Conservation (phyloP, 2,113 vertebrate genomes). For the Drymodes brunneopygia region DNA sequence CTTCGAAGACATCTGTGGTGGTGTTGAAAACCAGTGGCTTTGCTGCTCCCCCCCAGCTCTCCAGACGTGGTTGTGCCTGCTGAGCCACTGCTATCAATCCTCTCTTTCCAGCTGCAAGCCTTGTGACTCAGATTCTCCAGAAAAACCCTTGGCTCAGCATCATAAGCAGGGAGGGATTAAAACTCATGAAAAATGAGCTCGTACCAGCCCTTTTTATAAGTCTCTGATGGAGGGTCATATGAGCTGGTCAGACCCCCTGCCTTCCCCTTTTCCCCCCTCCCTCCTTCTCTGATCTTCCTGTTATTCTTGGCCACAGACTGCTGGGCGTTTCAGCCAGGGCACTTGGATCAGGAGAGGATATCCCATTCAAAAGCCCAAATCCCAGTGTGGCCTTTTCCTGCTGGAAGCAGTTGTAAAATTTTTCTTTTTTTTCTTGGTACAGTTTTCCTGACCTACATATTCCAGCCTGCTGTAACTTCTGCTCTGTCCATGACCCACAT, state of each 20-base stretch:
- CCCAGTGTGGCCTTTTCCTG: conserved; percentile 18
- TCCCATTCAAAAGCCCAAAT: conserved; percentile 40
- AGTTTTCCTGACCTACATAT: conserved; percentile 56
- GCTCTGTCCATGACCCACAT: not conserved
- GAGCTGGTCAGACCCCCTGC: conserved; percentile 12
- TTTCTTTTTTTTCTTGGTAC: not conserved
- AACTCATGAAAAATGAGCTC: conserved; percentile 41
- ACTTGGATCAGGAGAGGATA: conserved; percentile 40
- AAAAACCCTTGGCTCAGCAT: conserved; percentile 53
- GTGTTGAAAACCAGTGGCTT: not conserved
- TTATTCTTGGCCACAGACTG: conserved; percentile 44
- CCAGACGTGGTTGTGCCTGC: not conserved
- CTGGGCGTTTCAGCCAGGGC: not conserved
- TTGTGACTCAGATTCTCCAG: conserved; percentile 62
- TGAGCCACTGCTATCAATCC: not conserved
- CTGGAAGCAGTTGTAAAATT: conserved; percentile 23
- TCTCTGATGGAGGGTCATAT: conserved; percentile 15
- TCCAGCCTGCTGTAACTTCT: not conserved
- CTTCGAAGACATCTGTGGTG: not conserved
- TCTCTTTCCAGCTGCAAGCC: conserved; percentile 35
- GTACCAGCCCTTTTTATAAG: conserved; percentile 17
- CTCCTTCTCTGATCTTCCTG: conserved; percentile 23
- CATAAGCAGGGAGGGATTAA: conserved; percentile 45
- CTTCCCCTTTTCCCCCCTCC: not conserved
- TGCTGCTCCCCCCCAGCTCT: not conserved